Evolutionary conservation across 2,888 invertebrate species (phyloP).

Genomic region (Lacanobia wlatinum): DNA sequence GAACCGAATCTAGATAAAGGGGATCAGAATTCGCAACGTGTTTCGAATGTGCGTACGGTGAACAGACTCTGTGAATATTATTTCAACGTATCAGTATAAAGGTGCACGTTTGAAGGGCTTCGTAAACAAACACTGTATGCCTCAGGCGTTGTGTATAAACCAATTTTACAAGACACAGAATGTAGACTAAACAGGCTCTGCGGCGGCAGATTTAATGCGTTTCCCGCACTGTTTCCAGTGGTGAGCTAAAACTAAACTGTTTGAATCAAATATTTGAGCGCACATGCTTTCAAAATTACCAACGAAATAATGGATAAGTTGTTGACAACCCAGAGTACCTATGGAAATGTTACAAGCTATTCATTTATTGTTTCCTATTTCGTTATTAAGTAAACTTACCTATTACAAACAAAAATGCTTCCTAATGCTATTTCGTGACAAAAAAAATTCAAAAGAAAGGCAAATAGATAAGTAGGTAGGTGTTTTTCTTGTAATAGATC

Average conservation of each 20-base stretch:
- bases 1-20: constrained; percentile 63
- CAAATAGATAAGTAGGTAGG: not conserved
- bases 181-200: constrained; percentile 83
- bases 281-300: constrained; percentile 26
- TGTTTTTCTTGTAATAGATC: not conserved
- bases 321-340: constrained; percentile 1
- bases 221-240: constrained; percentile 60
- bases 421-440: not conserved
- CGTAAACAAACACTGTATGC: constrained; percentile 77
- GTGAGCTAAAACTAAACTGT: constrained; percentile 56
- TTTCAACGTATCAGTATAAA: constrained; percentile 61
- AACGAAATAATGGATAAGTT: constrained; percentile 14
- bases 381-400: not conserved
- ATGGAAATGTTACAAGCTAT: constrained; percentile 4
- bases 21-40: constrained; percentile 43
- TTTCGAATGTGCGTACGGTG: constrained; percentile 26
- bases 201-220: constrained; percentile 78
- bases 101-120: constrained; percentile 71
- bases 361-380: not conserved
- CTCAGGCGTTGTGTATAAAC: constrained; percentile 73
- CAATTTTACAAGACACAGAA: constrained; percentile 77
- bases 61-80: constrained; percentile 51
- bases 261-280: constrained; percentile 50
- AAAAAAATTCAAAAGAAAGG: not conserved
- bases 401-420: not conserved